Percentiles rank a stretch among this genome's conserved stretches.
These are phyloP conservation scores for Margarornis squamiger DNA, from an alignment of 2,797 vertebrate genomes.

Conservation along the genomic window DNA sequence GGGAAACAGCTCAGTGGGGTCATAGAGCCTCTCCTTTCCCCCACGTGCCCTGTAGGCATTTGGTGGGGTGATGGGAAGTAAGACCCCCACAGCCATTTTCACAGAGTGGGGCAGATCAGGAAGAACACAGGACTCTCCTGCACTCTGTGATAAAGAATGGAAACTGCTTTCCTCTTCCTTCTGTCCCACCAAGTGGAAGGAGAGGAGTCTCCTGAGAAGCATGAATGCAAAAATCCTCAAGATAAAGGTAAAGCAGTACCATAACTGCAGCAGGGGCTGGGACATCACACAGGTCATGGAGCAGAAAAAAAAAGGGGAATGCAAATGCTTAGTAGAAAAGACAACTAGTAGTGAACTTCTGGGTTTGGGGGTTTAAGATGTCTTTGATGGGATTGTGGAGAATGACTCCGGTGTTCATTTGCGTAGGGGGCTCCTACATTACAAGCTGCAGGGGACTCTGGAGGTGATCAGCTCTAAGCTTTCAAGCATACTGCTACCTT, in stretches of 20 bases:
- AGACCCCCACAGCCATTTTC: not conserved
- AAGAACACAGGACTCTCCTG: not conserved
- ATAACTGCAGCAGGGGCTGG: not conserved
- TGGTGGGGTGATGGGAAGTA: not conserved
- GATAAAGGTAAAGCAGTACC: not conserved
- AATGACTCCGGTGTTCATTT: not conserved
- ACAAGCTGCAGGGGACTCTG: not conserved
- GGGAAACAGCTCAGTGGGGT: not conserved
- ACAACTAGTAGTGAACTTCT: not conserved
- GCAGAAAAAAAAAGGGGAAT: not conserved
- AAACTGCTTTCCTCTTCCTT: not conserved
- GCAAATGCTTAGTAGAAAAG: not conserved
- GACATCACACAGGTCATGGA: not conserved
- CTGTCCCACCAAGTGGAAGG: not conserved
- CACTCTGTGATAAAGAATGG: not conserved
- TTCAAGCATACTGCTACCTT: not conserved
- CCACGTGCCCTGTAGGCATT: accelerated
- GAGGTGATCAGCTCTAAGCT: not conserved
- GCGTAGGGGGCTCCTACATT: accelerated
- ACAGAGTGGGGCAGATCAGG: not conserved
- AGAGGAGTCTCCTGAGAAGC: not conserved
- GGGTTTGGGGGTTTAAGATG: not conserved
- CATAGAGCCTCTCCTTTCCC: not conserved
- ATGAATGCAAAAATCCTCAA: not conserved
- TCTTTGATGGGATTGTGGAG: not conserved